Percentiles rank a stretch among this genome's conserved stretches.
phyloP scores from a whole-genome alignment of 2,888 invertebrate species.

The Chromoteleia sp. region DNA sequence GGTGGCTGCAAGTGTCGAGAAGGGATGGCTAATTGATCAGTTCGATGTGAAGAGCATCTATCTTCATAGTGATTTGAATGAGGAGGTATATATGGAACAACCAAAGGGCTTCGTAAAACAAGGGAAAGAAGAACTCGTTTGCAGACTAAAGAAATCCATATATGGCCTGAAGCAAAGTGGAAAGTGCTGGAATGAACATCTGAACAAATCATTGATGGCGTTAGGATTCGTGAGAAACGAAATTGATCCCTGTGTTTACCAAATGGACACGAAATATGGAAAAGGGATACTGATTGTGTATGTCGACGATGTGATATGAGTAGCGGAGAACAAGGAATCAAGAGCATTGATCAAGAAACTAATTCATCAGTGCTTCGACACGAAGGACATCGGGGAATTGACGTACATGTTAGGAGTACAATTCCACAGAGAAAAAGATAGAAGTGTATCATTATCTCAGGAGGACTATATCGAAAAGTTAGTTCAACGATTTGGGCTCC shows the following conservation, averaged over 20 bases:
- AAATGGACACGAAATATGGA: constrained; percentile 34
- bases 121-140: constrained; percentile 58
- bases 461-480: constrained; percentile 57
- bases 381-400: constrained; percentile 61
- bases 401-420: constrained; percentile 65
- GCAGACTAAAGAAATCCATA: constrained; percentile 73
- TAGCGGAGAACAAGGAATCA: constrained; percentile 44
- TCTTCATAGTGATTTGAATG: constrained; percentile 60
- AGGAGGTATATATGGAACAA: constrained; percentile 52
- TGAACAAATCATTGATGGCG: constrained; percentile 28
- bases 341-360: constrained; percentile 26
- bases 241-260: constrained; percentile 67
- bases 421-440: constrained; percentile 40
- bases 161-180: constrained; percentile 80
- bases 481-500: constrained; percentile 53
- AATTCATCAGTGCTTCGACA: constrained; percentile 32
- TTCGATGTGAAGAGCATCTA: constrained; percentile 71
- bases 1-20: constrained; percentile 56
- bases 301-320: constrained; percentile 67
- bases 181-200: constrained; percentile 62
- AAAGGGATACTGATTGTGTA: constrained; percentile 51
- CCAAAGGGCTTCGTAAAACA: constrained; percentile 27
- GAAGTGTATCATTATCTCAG: constrained; percentile 39
- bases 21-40: constrained; percentile 56
- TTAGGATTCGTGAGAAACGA: constrained; percentile 45